Evolutionary conservation across 2,113 vertebrate genomes (phyloP), one percentile per base, ranked within the genome.

Genomic region (Sigmodon hispidus): DNA sequence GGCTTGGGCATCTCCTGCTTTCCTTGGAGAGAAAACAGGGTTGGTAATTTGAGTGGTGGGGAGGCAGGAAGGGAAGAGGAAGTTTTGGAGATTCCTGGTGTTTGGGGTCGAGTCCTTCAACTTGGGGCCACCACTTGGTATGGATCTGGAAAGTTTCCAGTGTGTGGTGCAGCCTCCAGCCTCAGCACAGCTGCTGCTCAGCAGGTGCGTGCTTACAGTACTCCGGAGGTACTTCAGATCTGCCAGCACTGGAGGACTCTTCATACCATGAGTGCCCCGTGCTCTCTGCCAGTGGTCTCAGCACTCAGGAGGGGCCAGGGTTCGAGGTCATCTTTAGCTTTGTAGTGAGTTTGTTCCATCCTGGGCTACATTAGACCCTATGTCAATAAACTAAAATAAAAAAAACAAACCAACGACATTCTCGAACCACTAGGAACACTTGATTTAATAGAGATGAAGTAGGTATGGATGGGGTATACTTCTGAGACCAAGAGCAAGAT

Each of bases 121-220:
- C 8, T 0, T 5, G 5, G 40, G 73, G 4, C 7, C 31, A 17
- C 29, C 1, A 24, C 81, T 57, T 2, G 8, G 13, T 10, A 15
- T 7, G 7, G 72, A 72, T 81, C 94, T 22, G 43, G 4, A 0
- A 75, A 79, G 40, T 52, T 59, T 91, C 50, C 55, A 29, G 57
- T 81, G 50, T 17, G 43, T n/a, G n/a, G n/a, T n/a, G n/a, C n/a
- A n/a, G 7, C 43, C 73, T 73, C 63, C 87, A 67, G 72, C 80
- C 91, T 76, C 92, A 63, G 61, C 76, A 77, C 92, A 93, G 92
- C 90, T 96, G 96, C 65, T 48, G 13, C 55, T 0, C 7, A 81
- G 88, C 92, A 96, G 95, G 93, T 95, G 96, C 40, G 48, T 59
- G 36, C 67, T 43, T 45, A 65, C 31, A 85, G 95, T 81, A 91